phyloP scores from a whole-genome alignment of 2,113 vertebrate genomes.

The Poeciliopsis retropinna region DNA sequence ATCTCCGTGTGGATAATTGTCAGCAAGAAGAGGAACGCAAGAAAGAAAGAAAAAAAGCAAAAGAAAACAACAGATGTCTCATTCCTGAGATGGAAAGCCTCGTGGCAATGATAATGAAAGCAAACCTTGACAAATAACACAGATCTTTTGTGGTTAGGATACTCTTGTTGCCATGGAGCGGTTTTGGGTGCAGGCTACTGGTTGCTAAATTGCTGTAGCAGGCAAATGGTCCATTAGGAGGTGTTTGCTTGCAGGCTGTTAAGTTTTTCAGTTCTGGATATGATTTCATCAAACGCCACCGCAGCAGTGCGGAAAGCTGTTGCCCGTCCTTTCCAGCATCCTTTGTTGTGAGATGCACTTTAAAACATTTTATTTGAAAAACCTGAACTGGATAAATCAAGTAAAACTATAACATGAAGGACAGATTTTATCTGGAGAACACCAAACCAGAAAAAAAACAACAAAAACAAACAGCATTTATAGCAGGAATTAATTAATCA shows the following conservation, averaged over 20 bases:
- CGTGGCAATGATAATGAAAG: slow-evolving; percentile 62
- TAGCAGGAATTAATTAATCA: slow-evolving; percentile 11
- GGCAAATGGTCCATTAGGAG: slow-evolving; percentile 20
- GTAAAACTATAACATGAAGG: background rate
- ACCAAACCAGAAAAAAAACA: too few species aligned
- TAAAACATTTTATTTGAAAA: background rate
- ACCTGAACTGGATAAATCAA: background rate
- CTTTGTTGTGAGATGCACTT: background rate
- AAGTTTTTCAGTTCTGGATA: slow-evolving; percentile 26
- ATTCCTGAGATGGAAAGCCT: slow-evolving; percentile 54
- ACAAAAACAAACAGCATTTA: background rate
- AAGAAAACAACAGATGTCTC: slow-evolving; percentile 70
- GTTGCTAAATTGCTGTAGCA: slow-evolving; percentile 35
- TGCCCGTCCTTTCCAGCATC: background rate
- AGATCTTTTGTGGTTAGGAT: background rate
- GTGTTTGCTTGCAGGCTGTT: slow-evolving; percentile 34
- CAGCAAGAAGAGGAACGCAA: slow-evolving; percentile 30
- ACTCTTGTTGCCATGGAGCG: slow-evolving; percentile 1
- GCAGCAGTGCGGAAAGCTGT: background rate
- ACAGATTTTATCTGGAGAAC: background rate
- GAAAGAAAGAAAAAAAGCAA: slow-evolving; percentile 47
- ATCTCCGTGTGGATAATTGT: slow-evolving; percentile 66
- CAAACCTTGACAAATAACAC: slow-evolving; percentile 37
- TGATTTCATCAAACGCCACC: slow-evolving; percentile 23
- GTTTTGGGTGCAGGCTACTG: slow-evolving; percentile 16